Evolutionary conservation across 2,888 invertebrate species (phyloP), one percentile per base, ranked within the genome.

Genomic region (Campoplex nolae): DNA sequence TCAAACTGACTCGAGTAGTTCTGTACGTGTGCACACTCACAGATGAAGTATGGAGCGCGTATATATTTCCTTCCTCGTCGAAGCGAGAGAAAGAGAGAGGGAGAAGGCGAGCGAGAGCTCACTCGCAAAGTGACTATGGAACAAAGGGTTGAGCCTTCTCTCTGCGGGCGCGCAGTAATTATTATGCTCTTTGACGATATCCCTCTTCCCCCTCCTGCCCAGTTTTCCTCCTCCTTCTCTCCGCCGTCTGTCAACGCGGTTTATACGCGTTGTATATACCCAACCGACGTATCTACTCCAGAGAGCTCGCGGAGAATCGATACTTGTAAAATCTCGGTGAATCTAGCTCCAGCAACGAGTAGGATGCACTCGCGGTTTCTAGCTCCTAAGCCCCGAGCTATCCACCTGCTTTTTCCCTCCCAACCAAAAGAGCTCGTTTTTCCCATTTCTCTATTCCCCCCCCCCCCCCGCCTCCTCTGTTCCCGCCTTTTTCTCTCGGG

Each of bases 111-210:
- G 51, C 70, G 70, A 73, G 76, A 82, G 79, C 78, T 84, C 84
- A 78, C 84, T 84, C 71, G 92, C 93, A 94, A 94, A 94, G 93
- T 94, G 94, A 94, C 93, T 93, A 92, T 92, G 91, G 93, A 93
- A 93, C 93, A 94, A 94, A 94, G 93, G 93, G 93, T 93, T 93
- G 93, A 93, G 92, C 92, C 93, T 93, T 93, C 93, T 92, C 93
- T 93, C 93, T 92, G 92, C 91, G 93, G 92, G 93, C 92, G 93
- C 92, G 91, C 92, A 93, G 94, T 93, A 93, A 94, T 94, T 93
- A 94, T 94, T 93, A 93, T 93, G 93, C 93, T 93, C 93, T 93
- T 93, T 93, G 93, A 93, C 93, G 93, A 93, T 93, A 92, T 92
- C 92, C 91, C 58, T 77, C 67, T 76, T 23, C 23, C 35, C 23